These are phyloP conservation scores for Platorchestia sp. DNA, from an alignment of 1,140 invertebrate genomes.

Conservation along the genomic window DNA sequence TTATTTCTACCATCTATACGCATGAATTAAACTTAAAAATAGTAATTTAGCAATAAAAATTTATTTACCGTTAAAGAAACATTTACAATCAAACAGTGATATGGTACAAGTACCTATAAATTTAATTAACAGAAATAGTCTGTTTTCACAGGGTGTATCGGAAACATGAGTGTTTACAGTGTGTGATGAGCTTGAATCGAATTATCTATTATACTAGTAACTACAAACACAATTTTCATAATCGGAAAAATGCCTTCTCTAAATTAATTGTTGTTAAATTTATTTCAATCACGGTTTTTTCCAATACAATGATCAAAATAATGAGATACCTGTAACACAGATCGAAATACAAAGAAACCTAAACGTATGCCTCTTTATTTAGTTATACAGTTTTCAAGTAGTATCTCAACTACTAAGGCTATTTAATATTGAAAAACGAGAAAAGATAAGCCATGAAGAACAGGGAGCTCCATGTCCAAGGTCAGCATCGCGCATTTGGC, in stretches of 20 bases:
- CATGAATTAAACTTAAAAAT: not conserved
- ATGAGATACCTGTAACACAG: not conserved
- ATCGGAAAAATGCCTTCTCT: not conserved
- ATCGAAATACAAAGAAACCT: not conserved
- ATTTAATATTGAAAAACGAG: not conserved
- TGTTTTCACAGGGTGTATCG: not conserved
- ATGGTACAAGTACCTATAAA: not conserved
- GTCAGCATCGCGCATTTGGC: conserved; percentile 52
- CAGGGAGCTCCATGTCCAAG: not conserved
- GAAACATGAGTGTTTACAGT: not conserved
- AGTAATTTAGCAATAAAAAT: not conserved
- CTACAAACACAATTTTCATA: not conserved
- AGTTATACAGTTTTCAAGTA: not conserved
- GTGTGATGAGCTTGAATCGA: not conserved
- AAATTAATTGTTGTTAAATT: not conserved
- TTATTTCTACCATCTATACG: not conserved
- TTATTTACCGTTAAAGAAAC: not conserved
- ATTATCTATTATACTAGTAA: not conserved
- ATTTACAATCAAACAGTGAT: not conserved
- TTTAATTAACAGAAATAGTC: not conserved
- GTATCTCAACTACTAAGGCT: not conserved
- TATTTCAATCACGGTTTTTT: not conserved
- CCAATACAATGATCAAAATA: not conserved
- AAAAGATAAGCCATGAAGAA: not conserved
- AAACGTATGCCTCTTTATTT: not conserved